These are phyloP conservation scores for Shinisaurus crocodilurus DNA, from an alignment of 2,113 vertebrate species.

Conservation along the genomic window DNA sequence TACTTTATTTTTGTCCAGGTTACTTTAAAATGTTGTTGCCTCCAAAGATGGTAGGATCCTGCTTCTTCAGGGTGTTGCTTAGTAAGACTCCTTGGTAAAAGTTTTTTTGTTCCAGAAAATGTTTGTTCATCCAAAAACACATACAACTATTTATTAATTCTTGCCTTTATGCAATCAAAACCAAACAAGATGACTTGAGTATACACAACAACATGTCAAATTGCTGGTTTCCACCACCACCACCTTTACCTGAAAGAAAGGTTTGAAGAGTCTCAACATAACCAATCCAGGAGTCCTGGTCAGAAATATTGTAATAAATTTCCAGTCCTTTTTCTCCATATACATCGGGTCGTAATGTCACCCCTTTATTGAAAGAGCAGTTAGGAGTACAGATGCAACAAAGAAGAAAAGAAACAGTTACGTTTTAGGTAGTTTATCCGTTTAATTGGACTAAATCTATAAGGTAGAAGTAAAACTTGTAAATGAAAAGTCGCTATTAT, in stretches of 20 bases:
- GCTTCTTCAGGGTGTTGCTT: neutral
- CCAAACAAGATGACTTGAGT: neutral
- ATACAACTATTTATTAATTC: neutral
- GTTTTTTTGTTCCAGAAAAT: neutral
- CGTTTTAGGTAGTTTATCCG: neutral
- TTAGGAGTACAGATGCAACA: neutral
- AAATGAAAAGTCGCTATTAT: neutral
- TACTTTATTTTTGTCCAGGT: neutral
- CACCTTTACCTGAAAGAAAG: conserved; percentile 82
- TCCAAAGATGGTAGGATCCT: neutral
- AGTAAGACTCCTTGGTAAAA: neutral
- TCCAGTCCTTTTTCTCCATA: conserved; percentile 82
- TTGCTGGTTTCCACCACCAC: neutral
- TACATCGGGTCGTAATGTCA: conserved; percentile 85
- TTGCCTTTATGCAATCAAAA: neutral
- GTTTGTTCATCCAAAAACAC: neutral
- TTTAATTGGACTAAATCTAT: neutral
- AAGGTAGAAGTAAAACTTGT: neutral
- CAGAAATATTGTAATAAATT: conserved; percentile 82
- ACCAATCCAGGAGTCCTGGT: conserved; percentile 78
- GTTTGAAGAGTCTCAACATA: conserved; percentile 75
- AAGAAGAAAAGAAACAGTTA: neutral
- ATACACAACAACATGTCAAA: neutral
- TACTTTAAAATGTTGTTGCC: neutral
- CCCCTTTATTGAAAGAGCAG: conserved; percentile 70